Evolutionary conservation across 2,113 vertebrate species (phyloP).

Genomic region (Saccopteryx leptura): DNA sequence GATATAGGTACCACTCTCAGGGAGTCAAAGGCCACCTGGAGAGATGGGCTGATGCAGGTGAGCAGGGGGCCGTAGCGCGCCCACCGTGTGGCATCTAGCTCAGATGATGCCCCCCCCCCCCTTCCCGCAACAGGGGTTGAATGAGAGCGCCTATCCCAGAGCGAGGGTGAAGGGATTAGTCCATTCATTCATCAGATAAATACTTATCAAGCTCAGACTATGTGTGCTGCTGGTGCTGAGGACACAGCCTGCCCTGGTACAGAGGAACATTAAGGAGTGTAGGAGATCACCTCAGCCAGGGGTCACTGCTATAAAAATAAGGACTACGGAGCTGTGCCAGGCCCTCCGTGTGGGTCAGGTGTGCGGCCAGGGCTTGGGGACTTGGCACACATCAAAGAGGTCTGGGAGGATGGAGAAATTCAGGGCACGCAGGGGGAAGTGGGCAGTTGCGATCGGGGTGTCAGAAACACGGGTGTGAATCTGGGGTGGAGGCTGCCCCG

Average conservation of each 20-base stretch:
- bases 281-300: not conserved
- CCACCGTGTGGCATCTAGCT: not conserved
- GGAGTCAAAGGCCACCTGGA: not conserved
- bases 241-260: not conserved
- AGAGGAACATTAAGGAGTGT: accelerated
- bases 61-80: accelerated
- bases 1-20: not conserved
- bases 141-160: not conserved
- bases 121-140: not conserved
- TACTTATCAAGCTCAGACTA: not conserved
- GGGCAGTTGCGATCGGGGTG: not conserved
- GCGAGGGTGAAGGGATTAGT: not conserved
- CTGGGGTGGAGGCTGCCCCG: not conserved
- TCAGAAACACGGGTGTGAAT: not conserved
- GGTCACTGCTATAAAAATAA: too few relatives aligned
- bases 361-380: not conserved
- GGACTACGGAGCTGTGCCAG: not conserved
- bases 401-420: not conserved
- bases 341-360: not conserved
- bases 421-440: not conserved
- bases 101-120: not conserved
- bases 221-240: not conserved
- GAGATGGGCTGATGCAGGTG: not conserved
- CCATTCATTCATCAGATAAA: not conserved
- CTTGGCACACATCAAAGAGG: not conserved